phyloP scores from a whole-genome alignment of 2,888 invertebrate genomes.

The Incurvaria masculella region DNA sequence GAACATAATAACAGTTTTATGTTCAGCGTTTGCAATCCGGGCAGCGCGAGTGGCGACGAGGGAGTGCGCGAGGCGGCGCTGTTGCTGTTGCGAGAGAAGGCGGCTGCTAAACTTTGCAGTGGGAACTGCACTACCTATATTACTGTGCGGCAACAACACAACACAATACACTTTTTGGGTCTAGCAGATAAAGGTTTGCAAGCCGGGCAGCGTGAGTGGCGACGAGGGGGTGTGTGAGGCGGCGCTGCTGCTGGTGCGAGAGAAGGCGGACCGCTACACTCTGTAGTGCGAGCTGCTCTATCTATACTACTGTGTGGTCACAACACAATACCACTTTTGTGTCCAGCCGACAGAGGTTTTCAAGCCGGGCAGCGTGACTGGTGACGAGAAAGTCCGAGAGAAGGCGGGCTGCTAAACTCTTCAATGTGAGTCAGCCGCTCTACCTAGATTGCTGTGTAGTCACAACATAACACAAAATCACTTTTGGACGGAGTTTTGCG shows the following conservation, averaged over 20 bases:
- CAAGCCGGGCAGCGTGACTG: slow-evolving; percentile 51
- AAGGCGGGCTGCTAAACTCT: slow-evolving; percentile 85
- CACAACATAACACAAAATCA: slow-evolving; percentile 91
- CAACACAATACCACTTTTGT: too few relatives aligned
- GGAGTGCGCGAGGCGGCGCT: slow-evolving; percentile 86
- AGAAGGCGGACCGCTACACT: slow-evolving; percentile 86
- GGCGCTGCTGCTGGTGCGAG: slow-evolving; percentile 81
- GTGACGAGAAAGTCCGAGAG: slow-evolving; percentile 78
- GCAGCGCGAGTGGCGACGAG: too few relatives aligned
- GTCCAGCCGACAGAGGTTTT: too few relatives aligned
- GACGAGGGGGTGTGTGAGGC: slow-evolving; percentile 81
- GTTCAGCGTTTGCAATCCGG: too few relatives aligned
- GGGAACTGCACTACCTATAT: slow-evolving; percentile 89
- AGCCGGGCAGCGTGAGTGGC: slow-evolving; percentile 50
- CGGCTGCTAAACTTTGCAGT: slow-evolving; percentile 81
- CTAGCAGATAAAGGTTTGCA: too few relatives aligned
- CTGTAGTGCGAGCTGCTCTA: slow-evolving; percentile 86
- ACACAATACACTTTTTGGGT: too few relatives aligned
- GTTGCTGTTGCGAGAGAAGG: slow-evolving; percentile 85
- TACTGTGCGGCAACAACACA: slow-evolving; percentile 90
- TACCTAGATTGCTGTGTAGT: slow-evolving; percentile 90
- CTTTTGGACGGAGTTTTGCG: too few relatives aligned
- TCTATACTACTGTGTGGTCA: slow-evolving; percentile 88
- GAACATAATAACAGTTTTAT: too few relatives aligned
- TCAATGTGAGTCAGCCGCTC: slow-evolving; percentile 85